These are phyloP conservation scores for Bothrops jararaca DNA, from an alignment of 2,113 vertebrate genomes.

Conservation along the genomic window DNA sequence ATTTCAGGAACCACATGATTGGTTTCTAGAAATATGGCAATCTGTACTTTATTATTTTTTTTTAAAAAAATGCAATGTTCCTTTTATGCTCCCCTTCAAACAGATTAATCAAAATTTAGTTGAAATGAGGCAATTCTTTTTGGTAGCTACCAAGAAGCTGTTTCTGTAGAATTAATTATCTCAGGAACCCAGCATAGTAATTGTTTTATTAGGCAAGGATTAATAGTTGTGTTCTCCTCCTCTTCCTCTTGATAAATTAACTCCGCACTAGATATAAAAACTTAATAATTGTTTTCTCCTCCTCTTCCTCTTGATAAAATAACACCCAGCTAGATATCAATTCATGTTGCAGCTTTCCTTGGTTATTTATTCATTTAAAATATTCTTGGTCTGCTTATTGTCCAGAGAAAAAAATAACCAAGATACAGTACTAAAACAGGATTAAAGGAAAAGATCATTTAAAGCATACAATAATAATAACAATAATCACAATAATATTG, in stretches of 20 bases:
- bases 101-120: neutral
- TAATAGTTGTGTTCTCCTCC: neutral
- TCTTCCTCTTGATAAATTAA: neutral
- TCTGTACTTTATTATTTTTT: neutral
- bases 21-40: neutral
- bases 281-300: neutral
- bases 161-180: neutral
- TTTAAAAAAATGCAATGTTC: neutral
- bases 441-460: neutral
- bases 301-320: neutral
- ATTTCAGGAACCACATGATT: neutral
- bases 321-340: neutral
- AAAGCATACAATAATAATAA: neutral
- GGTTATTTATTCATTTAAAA: neutral
- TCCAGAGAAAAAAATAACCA: neutral
- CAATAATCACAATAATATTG: neutral
- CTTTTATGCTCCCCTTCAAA: neutral
- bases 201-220: neutral
- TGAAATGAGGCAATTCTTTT: neutral
- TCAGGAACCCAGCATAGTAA: neutral
- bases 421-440: neutral
- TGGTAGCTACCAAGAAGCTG: neutral
- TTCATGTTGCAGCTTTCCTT: neutral
- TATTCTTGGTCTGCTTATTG: neutral
- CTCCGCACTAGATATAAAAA: neutral